Conservation (phyloP, 2,888 invertebrate species). For the Pediacus dermestoides region DNA sequence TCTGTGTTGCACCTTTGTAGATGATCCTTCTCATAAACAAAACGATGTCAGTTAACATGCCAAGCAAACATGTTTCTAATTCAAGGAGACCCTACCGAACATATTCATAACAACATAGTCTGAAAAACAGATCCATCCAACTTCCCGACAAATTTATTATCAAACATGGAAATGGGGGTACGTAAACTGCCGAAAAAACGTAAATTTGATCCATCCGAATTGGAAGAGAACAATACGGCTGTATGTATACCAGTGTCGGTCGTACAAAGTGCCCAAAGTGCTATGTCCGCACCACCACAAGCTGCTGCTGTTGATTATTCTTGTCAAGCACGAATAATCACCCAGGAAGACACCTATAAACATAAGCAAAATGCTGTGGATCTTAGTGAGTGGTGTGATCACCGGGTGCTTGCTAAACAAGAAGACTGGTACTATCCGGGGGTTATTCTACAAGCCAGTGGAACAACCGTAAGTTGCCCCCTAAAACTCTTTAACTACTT, state of each 20-base stretch:
- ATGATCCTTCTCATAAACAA: conserved; percentile 4
- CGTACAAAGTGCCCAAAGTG: conserved; percentile 40
- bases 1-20: conserved; percentile 1
- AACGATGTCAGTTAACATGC: conserved; percentile 5
- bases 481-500: no score
- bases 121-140: no score
- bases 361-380: conserved; percentile 56
- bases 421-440: conserved; percentile 82
- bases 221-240: conserved; percentile 57
- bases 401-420: conserved; percentile 85
- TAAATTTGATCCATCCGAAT: conserved; percentile 76
- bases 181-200: conserved; percentile 91
- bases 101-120: conserved; percentile 27
- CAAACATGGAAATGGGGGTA: conserved; percentile 54
- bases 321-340: conserved; percentile 36
- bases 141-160: conserved; percentile 8
- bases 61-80: conserved; percentile 15
- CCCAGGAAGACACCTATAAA: conserved; percentile 29
- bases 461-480: conserved; percentile 55
- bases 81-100: conserved; percentile 32
- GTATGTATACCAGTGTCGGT: conserved; percentile 45
- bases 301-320: conserved; percentile 46
- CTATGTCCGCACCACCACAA: conserved; percentile 44
- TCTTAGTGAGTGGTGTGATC: conserved; percentile 90
- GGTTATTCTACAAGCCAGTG: conserved; percentile 73